Percentiles rank a stretch among this genome's conserved stretches.
Conservation (phyloP, 1,140 invertebrate genomes). For the Zaprionus camerounensis region DNA sequence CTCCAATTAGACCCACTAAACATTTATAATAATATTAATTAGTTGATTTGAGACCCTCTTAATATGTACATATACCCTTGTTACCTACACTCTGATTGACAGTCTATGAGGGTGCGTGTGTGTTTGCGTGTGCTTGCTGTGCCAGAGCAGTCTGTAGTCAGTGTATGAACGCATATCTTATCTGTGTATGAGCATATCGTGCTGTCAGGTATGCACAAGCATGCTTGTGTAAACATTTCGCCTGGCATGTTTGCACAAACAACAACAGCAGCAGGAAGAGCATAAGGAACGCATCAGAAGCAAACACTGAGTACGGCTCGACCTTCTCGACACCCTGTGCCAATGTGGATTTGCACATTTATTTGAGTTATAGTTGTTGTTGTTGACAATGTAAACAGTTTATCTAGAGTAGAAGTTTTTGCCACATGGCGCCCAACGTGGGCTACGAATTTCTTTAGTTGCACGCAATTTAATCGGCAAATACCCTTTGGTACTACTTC, state of each 20-base stretch:
- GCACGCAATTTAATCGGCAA: not conserved
- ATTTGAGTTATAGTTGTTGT: not conserved
- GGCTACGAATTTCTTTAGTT: not conserved
- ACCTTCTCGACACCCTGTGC: not conserved
- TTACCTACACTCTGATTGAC: not conserved
- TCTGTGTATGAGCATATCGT: not conserved
- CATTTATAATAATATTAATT: too few relatives aligned
- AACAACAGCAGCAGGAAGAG: not conserved
- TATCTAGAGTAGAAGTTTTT: not conserved
- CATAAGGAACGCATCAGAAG: not conserved
- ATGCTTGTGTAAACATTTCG: conserved; percentile 9
- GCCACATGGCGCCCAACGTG: not conserved
- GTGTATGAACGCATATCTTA: not conserved
- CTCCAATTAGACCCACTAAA: too few relatives aligned
- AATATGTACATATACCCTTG: not conserved
- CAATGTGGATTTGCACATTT: not conserved
- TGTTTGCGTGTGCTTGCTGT: not conserved
- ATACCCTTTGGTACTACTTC: not conserved
- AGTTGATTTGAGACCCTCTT: too few relatives aligned
- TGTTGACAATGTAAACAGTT: too few relatives aligned
- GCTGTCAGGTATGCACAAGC: conserved; percentile 1
- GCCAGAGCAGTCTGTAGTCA: not conserved
- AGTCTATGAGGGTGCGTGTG: not conserved
- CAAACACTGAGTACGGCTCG: not conserved
- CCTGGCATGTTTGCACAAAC: not conserved